Conservation (phyloP, 2,888 invertebrate genomes). For the Dilophus febrilis region DNA sequence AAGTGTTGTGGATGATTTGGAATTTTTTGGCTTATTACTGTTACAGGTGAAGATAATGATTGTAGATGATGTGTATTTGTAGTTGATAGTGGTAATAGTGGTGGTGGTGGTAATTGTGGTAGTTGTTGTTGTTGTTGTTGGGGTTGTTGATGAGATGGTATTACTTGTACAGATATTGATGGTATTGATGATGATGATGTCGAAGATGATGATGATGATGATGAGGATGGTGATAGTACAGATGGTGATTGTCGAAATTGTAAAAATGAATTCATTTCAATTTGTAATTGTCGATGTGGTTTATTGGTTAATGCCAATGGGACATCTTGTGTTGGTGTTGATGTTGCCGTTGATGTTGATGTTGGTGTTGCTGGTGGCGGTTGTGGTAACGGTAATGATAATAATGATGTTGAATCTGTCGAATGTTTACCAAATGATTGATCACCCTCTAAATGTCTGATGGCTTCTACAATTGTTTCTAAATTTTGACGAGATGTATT, state of each 20-base stretch:
- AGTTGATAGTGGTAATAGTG: constrained; percentile 12
- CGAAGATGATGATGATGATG: constrained; percentile 13
- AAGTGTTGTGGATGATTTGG: constrained; percentile 7
- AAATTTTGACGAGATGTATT: constrained; percentile 75
- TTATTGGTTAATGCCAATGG: constrained; percentile 22
- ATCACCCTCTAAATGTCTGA: constrained; percentile 92
- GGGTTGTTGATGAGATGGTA: background rate
- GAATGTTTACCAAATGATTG: constrained; percentile 65
- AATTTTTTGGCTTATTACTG: constrained; percentile 10
- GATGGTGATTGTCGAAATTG: constrained; percentile 36
- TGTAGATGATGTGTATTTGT: too few relatives aligned
- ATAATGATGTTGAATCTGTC: too few relatives aligned
- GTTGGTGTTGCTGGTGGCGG: constrained; percentile 21
- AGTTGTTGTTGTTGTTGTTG: constrained; percentile 10
- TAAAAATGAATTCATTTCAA: constrained; percentile 43
- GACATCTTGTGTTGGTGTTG: constrained; percentile 19
- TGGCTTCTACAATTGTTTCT: constrained; percentile 97
- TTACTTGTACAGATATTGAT: background rate
- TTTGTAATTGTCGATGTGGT: constrained; percentile 30
- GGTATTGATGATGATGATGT: constrained; percentile 7
- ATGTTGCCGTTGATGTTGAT: constrained; percentile 16
- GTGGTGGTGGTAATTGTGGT: background rate
- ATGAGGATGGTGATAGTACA: constrained; percentile 13
- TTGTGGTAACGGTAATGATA: constrained; percentile 17
- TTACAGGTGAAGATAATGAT: constrained; percentile 10